These are phyloP conservation scores for Onychomys leucogaster DNA, from an alignment of 2,797 vertebrate species.

Conservation along the genomic window DNA sequence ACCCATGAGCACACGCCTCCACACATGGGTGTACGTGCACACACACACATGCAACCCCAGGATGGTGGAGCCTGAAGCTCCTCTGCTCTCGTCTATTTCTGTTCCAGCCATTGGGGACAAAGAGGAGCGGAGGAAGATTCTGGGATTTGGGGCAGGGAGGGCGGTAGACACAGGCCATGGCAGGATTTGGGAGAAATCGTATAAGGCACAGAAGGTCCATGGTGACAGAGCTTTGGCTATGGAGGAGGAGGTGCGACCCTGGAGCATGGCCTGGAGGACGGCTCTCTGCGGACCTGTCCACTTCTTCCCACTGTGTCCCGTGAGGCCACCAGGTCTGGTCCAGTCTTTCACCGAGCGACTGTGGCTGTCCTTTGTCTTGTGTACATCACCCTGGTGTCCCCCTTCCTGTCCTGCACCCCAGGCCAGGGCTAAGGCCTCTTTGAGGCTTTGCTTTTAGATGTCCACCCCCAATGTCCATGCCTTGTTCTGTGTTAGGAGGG, in stretches of 20 bases:
- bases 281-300: background rate
- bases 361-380: background rate
- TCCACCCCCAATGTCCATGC: background rate
- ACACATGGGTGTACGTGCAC: background rate
- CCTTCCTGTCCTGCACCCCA: too few species aligned
- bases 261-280: background rate
- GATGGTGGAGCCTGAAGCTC: rapidly evolving
- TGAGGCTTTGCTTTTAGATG: background rate
- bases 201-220: background rate
- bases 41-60: background rate
- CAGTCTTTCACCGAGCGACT: background rate
- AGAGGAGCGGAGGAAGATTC: background rate
- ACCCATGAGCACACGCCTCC: background rate
- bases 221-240: background rate
- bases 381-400: background rate
- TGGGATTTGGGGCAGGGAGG: background rate
- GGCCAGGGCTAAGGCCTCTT: background rate
- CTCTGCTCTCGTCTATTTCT: background rate
- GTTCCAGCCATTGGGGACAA: background rate
- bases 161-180: background rate
- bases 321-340: background rate
- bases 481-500: background rate
- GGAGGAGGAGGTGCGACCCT: rapidly evolving
- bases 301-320: background rate
- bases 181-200: background rate